A percentile compares a stretch with the other conserved stretches of the same genome.
phyloP scores from a whole-genome alignment of 2,113 vertebrate genomes.

The Onychostruthus taczanowskii region DNA sequence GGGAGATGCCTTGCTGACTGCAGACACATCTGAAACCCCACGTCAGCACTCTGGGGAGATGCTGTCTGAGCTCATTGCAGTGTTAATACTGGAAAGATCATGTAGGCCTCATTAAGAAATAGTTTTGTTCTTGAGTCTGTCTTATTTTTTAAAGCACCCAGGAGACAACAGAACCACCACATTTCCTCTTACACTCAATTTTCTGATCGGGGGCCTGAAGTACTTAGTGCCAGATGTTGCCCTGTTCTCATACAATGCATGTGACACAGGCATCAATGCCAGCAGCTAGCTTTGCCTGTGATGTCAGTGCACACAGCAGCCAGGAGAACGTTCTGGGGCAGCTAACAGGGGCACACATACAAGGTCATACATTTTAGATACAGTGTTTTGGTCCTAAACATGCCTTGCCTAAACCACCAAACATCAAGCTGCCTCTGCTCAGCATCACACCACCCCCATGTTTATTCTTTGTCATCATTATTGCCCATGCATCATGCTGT shows the following conservation, averaged over 20 bases:
- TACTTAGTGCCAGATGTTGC: slow-evolving; percentile 32
- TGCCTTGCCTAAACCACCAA: not conserved
- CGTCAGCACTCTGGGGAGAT: slow-evolving; percentile 31
- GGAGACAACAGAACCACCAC: not conserved
- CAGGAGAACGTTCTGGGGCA: not conserved
- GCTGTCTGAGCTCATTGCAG: slow-evolving; percentile 29
- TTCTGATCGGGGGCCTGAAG: not conserved
- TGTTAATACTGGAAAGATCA: slow-evolving; percentile 14
- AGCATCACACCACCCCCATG: slow-evolving; percentile 9
- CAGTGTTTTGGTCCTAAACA: not conserved
- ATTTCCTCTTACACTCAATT: not conserved
- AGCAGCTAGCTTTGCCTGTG: not conserved
- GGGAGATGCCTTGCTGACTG: not conserved
- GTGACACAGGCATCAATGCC: not conserved
- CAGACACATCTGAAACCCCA: not conserved
- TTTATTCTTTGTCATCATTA: not conserved
- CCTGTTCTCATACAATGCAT: not conserved
- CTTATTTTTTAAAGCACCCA: slow-evolving; percentile 10
- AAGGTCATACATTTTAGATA: not conserved
- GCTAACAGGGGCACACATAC: not conserved
- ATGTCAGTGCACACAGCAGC: not conserved
- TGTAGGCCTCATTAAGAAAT: slow-evolving; percentile 29
- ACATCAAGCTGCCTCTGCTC: not conserved
- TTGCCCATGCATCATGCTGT: not conserved
- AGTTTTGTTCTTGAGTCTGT: slow-evolving; percentile 19